phyloP scores from a whole-genome alignment of 2,888 invertebrate species.

The Pseudoips prasinana region DNA sequence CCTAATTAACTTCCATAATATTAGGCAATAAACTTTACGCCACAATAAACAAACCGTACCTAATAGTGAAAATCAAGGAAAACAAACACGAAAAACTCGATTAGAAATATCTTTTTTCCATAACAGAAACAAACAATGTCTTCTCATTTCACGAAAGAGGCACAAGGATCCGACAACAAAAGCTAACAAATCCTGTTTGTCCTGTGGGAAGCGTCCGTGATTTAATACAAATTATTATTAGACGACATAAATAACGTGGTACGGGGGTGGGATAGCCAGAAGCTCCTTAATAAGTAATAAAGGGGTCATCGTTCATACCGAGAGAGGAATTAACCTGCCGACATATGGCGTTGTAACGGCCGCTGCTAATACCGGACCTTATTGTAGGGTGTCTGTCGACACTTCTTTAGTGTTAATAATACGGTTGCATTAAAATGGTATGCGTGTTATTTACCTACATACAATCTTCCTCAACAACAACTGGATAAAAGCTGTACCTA shows the following conservation, averaged over 20 bases:
- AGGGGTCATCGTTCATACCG: slow-evolving; percentile 77
- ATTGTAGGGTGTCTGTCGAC: slow-evolving; percentile 32
- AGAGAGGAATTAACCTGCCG: slow-evolving; percentile 65
- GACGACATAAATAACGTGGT: slow-evolving; percentile 78
- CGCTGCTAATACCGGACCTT: slow-evolving; percentile 24
- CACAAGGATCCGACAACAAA: slow-evolving; percentile 66
- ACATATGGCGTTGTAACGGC: slow-evolving; percentile 60
- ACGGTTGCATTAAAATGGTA: slow-evolving; percentile 21
- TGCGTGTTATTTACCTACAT: no score
- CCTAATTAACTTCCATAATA: no score
- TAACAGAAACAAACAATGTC: slow-evolving; percentile 56
- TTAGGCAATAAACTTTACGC: no score
- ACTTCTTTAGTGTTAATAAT: slow-evolving; percentile 25
- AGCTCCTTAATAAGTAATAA: slow-evolving; percentile 81
- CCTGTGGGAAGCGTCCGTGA: slow-evolving; percentile 73
- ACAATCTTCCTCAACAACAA: no score
- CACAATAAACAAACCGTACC: no score
- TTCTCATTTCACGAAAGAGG: slow-evolving; percentile 53
- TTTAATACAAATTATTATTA: slow-evolving; percentile 83
- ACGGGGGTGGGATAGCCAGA: slow-evolving; percentile 56
- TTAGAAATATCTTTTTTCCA: slow-evolving; percentile 48
- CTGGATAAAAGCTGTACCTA: no score
- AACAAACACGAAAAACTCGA: slow-evolving; percentile 31
- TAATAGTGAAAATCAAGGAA: slow-evolving; percentile 29
- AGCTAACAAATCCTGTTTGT: slow-evolving; percentile 78